These are phyloP conservation scores for Achroia grisella DNA, from an alignment of 1,140 invertebrate species.

Conservation along the genomic window DNA sequence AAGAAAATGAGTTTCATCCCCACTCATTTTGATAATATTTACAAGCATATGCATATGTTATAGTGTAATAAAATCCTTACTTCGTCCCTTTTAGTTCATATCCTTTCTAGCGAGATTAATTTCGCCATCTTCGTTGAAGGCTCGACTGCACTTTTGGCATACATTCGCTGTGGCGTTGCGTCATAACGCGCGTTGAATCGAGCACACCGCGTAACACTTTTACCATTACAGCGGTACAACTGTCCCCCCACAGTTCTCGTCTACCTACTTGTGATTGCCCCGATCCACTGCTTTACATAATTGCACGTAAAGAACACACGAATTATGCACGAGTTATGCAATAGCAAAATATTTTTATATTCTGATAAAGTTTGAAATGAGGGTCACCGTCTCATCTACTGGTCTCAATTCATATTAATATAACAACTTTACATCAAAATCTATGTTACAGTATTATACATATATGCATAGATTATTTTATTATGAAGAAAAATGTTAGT, in stretches of 20 bases:
- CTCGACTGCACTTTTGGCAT: constrained; percentile 67
- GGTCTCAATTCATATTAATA: constrained; percentile 13
- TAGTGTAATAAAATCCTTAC: no score
- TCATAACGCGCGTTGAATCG: constrained; percentile 43
- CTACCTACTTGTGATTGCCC: constrained; percentile 34
- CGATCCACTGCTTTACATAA: constrained; percentile 63
- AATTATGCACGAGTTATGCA: constrained; percentile 33
- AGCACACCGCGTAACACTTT: constrained; percentile 66
- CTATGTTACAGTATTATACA: no score
- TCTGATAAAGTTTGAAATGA: constrained; percentile 29
- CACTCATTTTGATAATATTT: no score
- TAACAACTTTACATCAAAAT: no score
- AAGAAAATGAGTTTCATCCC: no score
- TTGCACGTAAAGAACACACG: constrained; percentile 54
- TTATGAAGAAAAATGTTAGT: no score
- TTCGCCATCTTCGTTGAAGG: constrained; percentile 31
- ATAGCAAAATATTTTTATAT: constrained; percentile 58
- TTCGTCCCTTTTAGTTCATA: no score
- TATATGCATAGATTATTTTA: no score
- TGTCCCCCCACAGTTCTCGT: constrained; percentile 20
- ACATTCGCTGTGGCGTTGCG: constrained; percentile 58
- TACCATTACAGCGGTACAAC: constrained; percentile 48
- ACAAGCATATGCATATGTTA: no score
- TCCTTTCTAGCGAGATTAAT: not conserved
- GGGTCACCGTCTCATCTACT: constrained; percentile 30